These are phyloP conservation scores for Acanthosepion pharaonis DNA, from an alignment of 2,888 invertebrate species.

Conservation along the genomic window DNA sequence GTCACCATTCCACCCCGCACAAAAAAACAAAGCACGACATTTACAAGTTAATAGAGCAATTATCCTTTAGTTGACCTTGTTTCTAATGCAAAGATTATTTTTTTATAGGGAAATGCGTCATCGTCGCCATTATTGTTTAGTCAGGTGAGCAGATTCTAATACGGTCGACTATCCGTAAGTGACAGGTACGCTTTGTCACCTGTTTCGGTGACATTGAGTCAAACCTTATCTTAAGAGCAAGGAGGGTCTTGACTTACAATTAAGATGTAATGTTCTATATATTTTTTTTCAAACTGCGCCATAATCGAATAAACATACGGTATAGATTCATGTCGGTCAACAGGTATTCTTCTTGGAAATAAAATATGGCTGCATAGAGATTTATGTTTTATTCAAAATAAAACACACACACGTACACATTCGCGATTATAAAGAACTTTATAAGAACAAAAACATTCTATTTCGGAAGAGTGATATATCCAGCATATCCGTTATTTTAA, in stretches of 20 bases:
- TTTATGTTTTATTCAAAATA: too few relatives aligned
- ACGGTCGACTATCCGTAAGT: neutral
- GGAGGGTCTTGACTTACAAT: neutral
- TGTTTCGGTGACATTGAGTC: neutral
- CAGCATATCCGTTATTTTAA: too few relatives aligned
- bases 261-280: neutral
- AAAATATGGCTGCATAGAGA: too few relatives aligned
- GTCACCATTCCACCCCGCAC: too few relatives aligned
- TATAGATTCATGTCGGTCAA: too few relatives aligned
- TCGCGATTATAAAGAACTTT: too few relatives aligned
- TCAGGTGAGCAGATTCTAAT: neutral
- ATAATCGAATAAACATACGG: too few relatives aligned
- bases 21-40: neutral
- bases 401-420: too few relatives aligned
- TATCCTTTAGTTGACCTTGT: neutral
- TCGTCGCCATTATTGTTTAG: neutral
- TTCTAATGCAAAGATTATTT: neutral
- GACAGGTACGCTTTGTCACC: neutral
- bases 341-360: too few relatives aligned
- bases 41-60: neutral
- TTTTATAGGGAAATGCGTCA: neutral
- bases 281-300: neutral
- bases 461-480: too few relatives aligned
- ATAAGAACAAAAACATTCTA: too few relatives aligned
- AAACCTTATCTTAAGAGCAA: neutral